A percentile compares a stretch with the other conserved stretches of the same genome.
phyloP scores from a whole-genome alignment of 2,888 invertebrate species.

The Rotaria macrura region DNA sequence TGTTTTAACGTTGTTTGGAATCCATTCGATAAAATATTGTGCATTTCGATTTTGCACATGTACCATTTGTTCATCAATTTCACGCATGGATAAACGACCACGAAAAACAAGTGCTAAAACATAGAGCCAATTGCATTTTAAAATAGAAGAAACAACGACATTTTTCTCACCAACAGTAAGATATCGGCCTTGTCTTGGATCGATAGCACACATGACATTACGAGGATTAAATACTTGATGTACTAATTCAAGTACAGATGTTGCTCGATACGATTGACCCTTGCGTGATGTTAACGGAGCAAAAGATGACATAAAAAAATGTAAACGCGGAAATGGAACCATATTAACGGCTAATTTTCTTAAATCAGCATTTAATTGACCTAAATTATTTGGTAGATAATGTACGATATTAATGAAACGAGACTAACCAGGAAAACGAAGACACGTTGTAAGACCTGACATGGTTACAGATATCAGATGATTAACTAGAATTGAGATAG shows the following conservation, averaged over 20 bases:
- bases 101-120: not conserved
- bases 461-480: not conserved
- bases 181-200: not conserved
- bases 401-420: not conserved
- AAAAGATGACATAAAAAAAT: not conserved
- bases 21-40: slow-evolving; percentile 9
- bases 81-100: not conserved
- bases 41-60: not conserved
- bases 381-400: not conserved
- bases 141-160: not conserved
- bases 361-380: slow-evolving; percentile 18
- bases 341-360: slow-evolving; percentile 4
- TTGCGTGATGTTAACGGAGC: not conserved
- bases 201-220: not conserved
- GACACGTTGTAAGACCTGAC: not conserved
- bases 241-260: not conserved
- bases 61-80: slow-evolving; percentile 1
- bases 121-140: not conserved
- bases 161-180: not conserved
- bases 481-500: not conserved
- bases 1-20: not conserved
- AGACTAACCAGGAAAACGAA: not conserved
- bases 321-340: slow-evolving; percentile 12
- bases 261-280: not conserved
- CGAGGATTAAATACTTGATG: not conserved